These are phyloP conservation scores for Rutpela maculata DNA, from an alignment of 2,888 invertebrate species.

Conservation along the genomic window DNA sequence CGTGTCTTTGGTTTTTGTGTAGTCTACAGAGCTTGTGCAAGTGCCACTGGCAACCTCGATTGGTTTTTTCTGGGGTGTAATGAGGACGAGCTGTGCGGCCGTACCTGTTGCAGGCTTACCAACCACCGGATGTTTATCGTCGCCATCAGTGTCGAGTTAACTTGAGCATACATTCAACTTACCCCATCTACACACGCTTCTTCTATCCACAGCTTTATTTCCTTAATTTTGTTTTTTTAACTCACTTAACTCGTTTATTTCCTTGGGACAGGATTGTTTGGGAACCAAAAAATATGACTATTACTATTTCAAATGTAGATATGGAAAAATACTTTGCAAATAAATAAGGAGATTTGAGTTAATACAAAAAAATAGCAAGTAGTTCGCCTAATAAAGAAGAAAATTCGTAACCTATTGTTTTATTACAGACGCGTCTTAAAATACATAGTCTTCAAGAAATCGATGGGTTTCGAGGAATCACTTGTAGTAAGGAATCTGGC, in stretches of 20 bases:
- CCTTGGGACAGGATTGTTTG: neutral
- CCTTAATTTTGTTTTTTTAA: conserved; percentile 12
- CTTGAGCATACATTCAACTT: conserved; percentile 66
- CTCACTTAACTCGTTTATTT: conserved; percentile 1
- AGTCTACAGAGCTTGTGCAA: conserved; percentile 38
- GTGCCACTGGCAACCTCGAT: conserved; percentile 54
- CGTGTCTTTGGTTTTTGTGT: conserved; percentile 31
- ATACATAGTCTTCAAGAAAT: too few relatives aligned
- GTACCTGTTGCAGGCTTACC: conserved; percentile 68
- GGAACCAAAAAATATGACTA: neutral
- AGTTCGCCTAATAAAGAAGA: too few relatives aligned
- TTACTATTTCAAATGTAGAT: neutral
- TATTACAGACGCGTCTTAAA: too few relatives aligned
- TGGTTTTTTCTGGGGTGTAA: conserved; percentile 65
- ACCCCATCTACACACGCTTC: conserved; percentile 45
- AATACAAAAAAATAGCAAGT: too few relatives aligned
- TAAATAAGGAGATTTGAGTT: too few relatives aligned
- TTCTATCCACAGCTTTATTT: conserved; percentile 10
- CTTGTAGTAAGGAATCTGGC: too few relatives aligned
- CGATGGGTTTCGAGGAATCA: too few relatives aligned
- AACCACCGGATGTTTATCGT: conserved; percentile 69
- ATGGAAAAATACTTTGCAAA: too few relatives aligned
- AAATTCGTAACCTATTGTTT: too few relatives aligned
- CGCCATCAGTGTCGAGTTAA: conserved; percentile 69
- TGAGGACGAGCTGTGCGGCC: conserved; percentile 62